Percentiles rank a stretch among this genome's conserved stretches.
Evolutionary conservation across 2,888 invertebrate genomes (phyloP).

Genomic region (Notodonta dromedarius): DNA sequence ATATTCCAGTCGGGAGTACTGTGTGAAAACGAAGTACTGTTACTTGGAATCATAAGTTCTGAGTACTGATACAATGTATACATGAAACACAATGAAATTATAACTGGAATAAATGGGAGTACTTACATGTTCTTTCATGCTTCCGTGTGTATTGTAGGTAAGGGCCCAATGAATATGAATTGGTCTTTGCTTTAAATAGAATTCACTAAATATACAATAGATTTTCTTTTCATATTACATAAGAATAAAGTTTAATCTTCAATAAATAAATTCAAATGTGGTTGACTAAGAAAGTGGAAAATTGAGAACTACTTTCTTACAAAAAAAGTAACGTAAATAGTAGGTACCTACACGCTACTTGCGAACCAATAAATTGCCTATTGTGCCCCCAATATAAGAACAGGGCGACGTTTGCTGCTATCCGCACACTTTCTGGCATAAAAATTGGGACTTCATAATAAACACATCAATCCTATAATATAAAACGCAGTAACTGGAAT

Average conservation of each 20-base stretch:
- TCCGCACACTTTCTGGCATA: conserved; percentile 7
- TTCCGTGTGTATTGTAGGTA: not conserved
- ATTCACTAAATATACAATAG: not conserved
- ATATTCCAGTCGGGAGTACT: not conserved
- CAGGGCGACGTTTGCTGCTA: conserved; percentile 23
- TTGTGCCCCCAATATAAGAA: conserved; percentile 44
- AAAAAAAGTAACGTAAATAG: conserved; percentile 37
- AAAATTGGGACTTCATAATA: conserved; percentile 11
- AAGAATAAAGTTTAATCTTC: not conserved
- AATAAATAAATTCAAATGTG: conserved; percentile 10
- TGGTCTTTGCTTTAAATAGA: not conserved
- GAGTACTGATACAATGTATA: too few relatives aligned
- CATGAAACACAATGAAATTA: too few relatives aligned
- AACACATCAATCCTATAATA: too few relatives aligned
- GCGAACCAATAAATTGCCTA: conserved; percentile 50
- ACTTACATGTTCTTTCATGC: too few relatives aligned
- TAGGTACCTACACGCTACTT: conserved; percentile 43
- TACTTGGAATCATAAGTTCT: too few relatives aligned
- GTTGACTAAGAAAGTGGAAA: conserved; percentile 2
- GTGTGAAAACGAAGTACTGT: too few relatives aligned
- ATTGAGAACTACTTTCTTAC: conserved; percentile 9
- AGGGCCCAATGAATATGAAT: not conserved
- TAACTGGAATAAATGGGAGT: too few relatives aligned
- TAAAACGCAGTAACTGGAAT: too few relatives aligned
- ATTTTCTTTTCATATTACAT: not conserved